Base-by-base conservation (phyloP, 2,888 invertebrate genomes). In the Blastobasis lacticolella region DNA sequence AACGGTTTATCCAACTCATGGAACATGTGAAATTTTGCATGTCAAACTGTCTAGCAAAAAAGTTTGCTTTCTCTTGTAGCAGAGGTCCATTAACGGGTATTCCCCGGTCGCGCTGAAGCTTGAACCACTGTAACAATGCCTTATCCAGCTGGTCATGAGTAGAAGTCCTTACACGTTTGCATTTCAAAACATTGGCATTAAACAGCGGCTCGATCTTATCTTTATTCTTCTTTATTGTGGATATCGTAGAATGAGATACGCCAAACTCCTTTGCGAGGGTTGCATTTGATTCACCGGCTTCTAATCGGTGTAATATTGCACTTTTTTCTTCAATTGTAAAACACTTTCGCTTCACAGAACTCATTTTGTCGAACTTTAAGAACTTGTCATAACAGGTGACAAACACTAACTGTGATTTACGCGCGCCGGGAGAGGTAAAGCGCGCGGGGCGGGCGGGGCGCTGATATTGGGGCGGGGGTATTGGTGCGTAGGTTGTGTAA, bases 11-110 rank as follows among this genome's bases (percentile, higher is more conserved):
- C 57, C 57, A 59, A 56, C 56, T 57, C 43, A 54, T 51, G 37
- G 57, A 59, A 52, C 57, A 57, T 54, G 54, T 52, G 45, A 60
- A 57, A 55, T 60, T 55, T 53, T 57, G n/a, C n/a, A n/a, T 52
- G 51, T 52, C 58, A 55, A 60, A 58, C 54, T 54, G 51, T 37
- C 48, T 47, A 58, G 54, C 57, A 55, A 57, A 58, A 53, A 54
- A 52, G 51, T 57, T 60, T 48, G 57, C 53, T 55, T 57, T 57
- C 53, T 52, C 54, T 59, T 59, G 57, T 51, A 61, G 57, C 53
- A 61, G 55, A 49, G 57, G 58, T 54, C 57, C 56, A 58, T 50
- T 59, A 52, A 61, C 51, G 52, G 55, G 53, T 49, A 55, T 52
- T 55, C 51, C 53, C 53, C 53, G 54, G 53, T 43, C 46, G 45